Conservation (phyloP, 2,113 vertebrate species). For the Strix aluco region DNA sequence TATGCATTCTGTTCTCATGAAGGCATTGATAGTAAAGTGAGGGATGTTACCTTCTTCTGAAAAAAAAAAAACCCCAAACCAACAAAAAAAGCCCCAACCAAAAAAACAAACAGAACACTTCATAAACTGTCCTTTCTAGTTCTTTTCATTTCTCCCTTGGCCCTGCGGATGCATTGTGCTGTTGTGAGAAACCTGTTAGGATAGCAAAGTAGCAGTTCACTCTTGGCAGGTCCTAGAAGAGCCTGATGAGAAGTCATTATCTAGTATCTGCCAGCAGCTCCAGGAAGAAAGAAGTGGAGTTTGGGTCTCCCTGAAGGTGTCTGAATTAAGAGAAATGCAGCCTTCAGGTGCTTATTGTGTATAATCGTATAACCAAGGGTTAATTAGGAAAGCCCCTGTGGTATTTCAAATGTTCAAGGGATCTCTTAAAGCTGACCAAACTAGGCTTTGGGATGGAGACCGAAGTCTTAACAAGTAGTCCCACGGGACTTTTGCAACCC, state of each 20-base stretch:
- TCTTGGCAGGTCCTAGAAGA: neutral
- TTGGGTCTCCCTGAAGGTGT: neutral
- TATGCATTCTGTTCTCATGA: neutral
- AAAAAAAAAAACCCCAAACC: neutral
- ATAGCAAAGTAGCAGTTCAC: neutral
- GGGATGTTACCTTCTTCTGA: neutral
- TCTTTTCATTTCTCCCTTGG: neutral
- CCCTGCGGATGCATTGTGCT: neutral
- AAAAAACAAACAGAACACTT: neutral
- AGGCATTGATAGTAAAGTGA: neutral
- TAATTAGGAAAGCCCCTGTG: conserved; percentile 41
- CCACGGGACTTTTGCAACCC: neutral
- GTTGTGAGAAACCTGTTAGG: neutral
- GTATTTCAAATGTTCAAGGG: neutral
- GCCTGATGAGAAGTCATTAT: neutral
- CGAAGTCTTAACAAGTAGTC: neutral
- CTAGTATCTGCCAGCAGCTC: neutral
- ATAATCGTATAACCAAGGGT: neutral
- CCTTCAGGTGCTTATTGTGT: conserved; percentile 27
- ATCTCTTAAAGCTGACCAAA: neutral
- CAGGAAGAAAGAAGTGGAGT: neutral
- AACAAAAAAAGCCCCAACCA: too few species aligned
- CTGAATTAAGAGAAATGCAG: neutral
- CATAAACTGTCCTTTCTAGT: neutral
- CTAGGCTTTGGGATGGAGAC: neutral